A percentile compares a stretch with the other conserved stretches of the same genome.
Evolutionary conservation across 2,888 invertebrate species (phyloP).

Genomic region (Dexiosoma caninum): DNA sequence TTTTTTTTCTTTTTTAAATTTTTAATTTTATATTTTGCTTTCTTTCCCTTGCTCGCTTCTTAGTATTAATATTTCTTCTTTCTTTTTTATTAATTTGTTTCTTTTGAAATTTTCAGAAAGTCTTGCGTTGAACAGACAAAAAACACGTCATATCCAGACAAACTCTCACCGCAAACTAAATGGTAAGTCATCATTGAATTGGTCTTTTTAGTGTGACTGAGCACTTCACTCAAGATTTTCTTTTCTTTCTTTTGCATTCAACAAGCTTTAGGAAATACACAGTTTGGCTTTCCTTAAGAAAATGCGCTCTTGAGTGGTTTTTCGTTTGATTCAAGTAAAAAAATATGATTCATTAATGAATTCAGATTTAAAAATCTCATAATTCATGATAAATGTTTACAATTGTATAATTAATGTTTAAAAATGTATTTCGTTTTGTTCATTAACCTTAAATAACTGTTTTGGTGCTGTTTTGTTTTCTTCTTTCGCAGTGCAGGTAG

Average conservation of each 20-base stretch:
- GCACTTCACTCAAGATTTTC: not conserved
- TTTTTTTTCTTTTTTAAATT: slow-evolving; percentile 16
- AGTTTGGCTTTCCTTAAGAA: not conserved
- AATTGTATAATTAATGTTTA: slow-evolving; percentile 6
- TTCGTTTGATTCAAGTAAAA: not conserved
- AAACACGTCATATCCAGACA: slow-evolving; percentile 47
- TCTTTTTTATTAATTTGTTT: not conserved
- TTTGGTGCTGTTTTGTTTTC: not conserved
- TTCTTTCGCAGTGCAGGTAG: no score
- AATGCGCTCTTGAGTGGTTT: slow-evolving; percentile 44
- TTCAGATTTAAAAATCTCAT: slow-evolving; percentile 10
- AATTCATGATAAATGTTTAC: not conserved
- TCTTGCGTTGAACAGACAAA: not conserved
- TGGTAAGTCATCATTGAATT: slow-evolving; percentile 36
- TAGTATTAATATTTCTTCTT: slow-evolving; percentile 31
- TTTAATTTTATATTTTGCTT: not conserved
- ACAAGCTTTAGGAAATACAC: not conserved
- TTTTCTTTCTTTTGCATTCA: not conserved
- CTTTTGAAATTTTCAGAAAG: not conserved
- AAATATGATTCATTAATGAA: not conserved
- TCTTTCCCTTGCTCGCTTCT: slow-evolving; percentile 10
- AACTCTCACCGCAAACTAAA: slow-evolving; percentile 54
- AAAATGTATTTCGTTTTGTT: not conserved
- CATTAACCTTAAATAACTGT: slow-evolving; percentile 23
- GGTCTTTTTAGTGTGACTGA: slow-evolving; percentile 10